phyloP scores from a whole-genome alignment of 2,888 invertebrate genomes.

The Lacanobia oleracea region DNA sequence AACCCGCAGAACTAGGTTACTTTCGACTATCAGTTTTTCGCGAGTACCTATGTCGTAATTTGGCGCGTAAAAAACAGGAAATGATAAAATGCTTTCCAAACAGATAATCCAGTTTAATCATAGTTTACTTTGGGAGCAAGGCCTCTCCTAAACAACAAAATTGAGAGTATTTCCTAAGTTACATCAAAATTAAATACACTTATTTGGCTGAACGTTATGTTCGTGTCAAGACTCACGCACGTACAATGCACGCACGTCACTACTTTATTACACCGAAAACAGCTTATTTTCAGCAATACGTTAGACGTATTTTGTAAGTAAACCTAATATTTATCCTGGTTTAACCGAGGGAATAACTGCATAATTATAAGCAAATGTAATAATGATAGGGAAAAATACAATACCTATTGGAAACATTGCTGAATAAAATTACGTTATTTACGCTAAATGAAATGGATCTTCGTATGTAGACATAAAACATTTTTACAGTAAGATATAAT shows the following conservation, averaged over 20 bases:
- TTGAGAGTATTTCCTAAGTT: not conserved
- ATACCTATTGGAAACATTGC: not conserved
- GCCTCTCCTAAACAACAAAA: not conserved
- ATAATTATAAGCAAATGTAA: not conserved
- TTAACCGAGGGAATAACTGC: conserved; percentile 17
- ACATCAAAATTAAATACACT: not conserved
- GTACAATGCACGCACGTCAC: not conserved
- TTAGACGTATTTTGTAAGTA: conserved; percentile 1
- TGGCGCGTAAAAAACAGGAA: conserved; percentile 33
- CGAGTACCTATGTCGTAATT: conserved; percentile 16
- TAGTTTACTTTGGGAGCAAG: conserved; percentile 7
- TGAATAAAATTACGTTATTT: not conserved
- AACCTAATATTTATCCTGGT: conserved; percentile 41
- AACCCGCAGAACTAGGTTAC: conserved; percentile 37
- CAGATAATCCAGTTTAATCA: conserved; percentile 32
- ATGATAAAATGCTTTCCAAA: conserved; percentile 41
- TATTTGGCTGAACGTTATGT: not conserved
- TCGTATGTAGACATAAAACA: not conserved
- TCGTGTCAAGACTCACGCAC: not conserved
- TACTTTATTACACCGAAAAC: not conserved
- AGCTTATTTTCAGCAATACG: conserved; percentile 12
- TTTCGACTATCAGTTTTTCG: conserved; percentile 45
- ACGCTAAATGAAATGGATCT: not conserved
- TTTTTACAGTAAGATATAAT: no score
- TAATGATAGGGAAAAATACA: conserved; percentile 27